Evolutionary conservation across 2,888 invertebrate species (phyloP).

Genomic region (Hypena proboscidalis): DNA sequence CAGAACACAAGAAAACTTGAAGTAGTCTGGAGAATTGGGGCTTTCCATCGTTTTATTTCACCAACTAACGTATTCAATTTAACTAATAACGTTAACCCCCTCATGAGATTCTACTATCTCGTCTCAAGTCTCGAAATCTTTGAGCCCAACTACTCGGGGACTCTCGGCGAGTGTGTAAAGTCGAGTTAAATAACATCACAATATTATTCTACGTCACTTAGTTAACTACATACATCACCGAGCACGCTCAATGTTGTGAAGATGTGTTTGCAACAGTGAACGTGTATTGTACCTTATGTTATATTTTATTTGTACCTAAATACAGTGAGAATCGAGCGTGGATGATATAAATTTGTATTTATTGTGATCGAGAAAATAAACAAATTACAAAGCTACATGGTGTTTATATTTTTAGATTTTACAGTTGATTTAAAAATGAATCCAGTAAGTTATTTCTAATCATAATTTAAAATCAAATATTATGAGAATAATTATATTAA

Average conservation of each 20-base stretch:
- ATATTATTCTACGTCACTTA: conserved; percentile 48
- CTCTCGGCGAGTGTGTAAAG: too few relatives aligned
- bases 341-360: conserved; percentile 43
- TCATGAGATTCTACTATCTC: too few relatives aligned
- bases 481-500: conserved; percentile 6
- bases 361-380: conserved; percentile 46
- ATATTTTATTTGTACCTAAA: conserved; percentile 28
- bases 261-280: conserved; percentile 78
- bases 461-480: neutral
- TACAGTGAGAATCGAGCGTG: conserved; percentile 37
- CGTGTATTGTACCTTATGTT: conserved; percentile 43
- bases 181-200: conserved; percentile 48
- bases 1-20: too few relatives aligned
- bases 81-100: too few relatives aligned
- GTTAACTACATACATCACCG: conserved; percentile 40
- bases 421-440: too few relatives aligned
- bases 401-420: conserved; percentile 9
- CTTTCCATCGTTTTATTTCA: too few relatives aligned
- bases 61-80: too few relatives aligned
- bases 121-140: too few relatives aligned
- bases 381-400: conserved; percentile 26
- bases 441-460: too few relatives aligned
- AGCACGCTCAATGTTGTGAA: conserved; percentile 74
- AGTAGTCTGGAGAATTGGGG: too few relatives aligned
- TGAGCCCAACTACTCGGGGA: too few relatives aligned